A percentile compares a stretch with the other conserved stretches of the same genome.
These are phyloP conservation scores for Ophion slaviceki DNA, from an alignment of 2,888 invertebrate genomes.

Conservation along the genomic window DNA sequence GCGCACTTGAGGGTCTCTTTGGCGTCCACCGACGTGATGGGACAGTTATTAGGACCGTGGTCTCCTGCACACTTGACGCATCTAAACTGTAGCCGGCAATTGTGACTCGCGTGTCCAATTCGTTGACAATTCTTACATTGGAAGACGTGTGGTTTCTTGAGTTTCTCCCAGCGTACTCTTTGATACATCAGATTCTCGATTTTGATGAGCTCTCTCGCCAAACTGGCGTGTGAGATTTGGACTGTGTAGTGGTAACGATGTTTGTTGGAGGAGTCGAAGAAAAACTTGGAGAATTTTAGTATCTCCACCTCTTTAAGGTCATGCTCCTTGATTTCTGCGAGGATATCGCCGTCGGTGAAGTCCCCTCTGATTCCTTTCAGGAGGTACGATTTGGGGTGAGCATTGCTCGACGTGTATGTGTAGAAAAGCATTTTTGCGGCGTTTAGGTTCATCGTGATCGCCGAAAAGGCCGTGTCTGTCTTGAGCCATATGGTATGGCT, in stretches of 20 bases:
- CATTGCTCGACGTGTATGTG: conserved; percentile 17
- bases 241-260: not conserved
- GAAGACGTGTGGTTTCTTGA: conserved; percentile 3
- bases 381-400: not conserved
- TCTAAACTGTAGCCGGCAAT: conserved; percentile 1
- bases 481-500: not conserved
- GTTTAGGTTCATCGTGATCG: not conserved
- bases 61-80: conserved; percentile 24
- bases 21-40: not conserved
- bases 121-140: not conserved
- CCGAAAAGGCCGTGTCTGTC: not conserved
- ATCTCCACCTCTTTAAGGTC: not conserved
- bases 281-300: not conserved
- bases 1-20: not conserved
- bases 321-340: not conserved
- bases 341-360: conserved; percentile 11
- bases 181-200: not conserved
- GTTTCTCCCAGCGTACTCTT: not conserved
- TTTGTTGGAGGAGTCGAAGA: conserved; percentile 4
- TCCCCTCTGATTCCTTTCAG: conserved; percentile 24
- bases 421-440: not conserved
- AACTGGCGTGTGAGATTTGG: conserved; percentile 6
- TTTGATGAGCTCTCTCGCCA: not conserved
- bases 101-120: not conserved
- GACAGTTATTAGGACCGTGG: conserved; percentile 10